phyloP scores from a whole-genome alignment of 2,113 vertebrate species.

The Sinocyclocheilus maitianheensis region DNA sequence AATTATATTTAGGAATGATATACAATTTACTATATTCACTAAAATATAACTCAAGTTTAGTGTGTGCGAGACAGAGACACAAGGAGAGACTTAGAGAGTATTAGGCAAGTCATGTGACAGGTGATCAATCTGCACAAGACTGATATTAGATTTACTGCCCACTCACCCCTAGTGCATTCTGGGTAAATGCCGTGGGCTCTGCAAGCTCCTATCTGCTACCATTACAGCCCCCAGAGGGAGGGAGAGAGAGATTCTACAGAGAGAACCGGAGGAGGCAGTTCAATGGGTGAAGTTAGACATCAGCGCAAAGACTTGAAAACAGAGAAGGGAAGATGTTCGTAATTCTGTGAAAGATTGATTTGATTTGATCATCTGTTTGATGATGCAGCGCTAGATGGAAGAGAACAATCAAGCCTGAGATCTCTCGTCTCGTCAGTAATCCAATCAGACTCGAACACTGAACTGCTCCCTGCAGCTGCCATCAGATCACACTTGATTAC shows the following conservation, averaged over 20 bases:
- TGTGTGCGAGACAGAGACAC: neutral
- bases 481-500: conserved; percentile 28
- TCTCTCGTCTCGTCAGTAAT: conserved; percentile 20
- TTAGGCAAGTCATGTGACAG: conserved; percentile 43
- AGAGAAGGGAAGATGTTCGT: neutral
- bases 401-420: conserved; percentile 20
- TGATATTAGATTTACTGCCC: conserved; percentile 55
- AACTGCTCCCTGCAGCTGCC: conserved; percentile 22
- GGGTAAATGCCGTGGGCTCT: conserved; percentile 46
- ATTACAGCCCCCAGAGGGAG: conserved; percentile 39
- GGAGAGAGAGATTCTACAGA: neutral
- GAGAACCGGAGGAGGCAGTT: conserved; percentile 3
- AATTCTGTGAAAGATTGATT: conserved; percentile 38
- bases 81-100: conserved; percentile 25
- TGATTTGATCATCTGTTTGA: conserved; percentile 22
- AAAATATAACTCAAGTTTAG: neutral
- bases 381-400: conserved; percentile 14
- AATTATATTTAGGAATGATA: conserved; percentile 24
- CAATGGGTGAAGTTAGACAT: conserved; percentile 12
- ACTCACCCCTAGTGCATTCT: conserved; percentile 48
- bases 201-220: conserved; percentile 30
- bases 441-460: conserved; percentile 28
- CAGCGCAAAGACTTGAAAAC: neutral
- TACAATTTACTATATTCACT: conserved; percentile 20
- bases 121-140: conserved; percentile 53